phyloP scores from a whole-genome alignment of 2,113 vertebrate genomes.

The Megaceryle maxima region DNA sequence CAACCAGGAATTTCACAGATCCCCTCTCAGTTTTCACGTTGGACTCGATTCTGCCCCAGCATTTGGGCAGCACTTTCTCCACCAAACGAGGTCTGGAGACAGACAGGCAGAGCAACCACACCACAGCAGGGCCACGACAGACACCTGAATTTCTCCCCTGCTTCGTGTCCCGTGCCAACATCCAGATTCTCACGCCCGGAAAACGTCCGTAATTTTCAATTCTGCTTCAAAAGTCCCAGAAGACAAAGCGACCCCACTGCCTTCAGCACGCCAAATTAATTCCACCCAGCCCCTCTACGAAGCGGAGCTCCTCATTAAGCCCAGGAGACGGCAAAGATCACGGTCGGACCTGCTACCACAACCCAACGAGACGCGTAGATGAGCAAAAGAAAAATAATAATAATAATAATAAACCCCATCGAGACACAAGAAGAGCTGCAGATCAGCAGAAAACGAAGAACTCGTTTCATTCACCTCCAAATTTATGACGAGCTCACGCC shows the following conservation, averaged over 20 bases:
- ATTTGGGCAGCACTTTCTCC: not conserved
- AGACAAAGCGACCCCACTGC: not conserved
- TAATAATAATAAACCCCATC: not conserved
- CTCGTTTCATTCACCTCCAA: not conserved
- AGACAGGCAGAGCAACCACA: not conserved
- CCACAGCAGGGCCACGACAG: not conserved
- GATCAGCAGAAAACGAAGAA: not conserved
- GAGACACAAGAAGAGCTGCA: not conserved
- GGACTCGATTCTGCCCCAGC: not conserved
- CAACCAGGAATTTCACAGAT: not conserved
- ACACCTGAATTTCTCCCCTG: not conserved
- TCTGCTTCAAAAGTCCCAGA: not conserved
- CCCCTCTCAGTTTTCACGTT: not conserved
- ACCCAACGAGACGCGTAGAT: rapidly evolving
- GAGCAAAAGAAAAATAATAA: not conserved
- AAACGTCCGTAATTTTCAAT: not conserved
- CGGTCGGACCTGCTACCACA: not conserved
- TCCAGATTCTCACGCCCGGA: not conserved
- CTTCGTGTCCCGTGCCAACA: not conserved
- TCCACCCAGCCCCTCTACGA: not conserved
- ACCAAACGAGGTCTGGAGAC: rapidly evolving
- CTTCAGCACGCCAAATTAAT: not conserved
- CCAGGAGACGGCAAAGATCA: not conserved
- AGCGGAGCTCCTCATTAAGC: not conserved
- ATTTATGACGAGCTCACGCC: not conserved